These are phyloP conservation scores for Nicator chloris DNA, from an alignment of 2,113 vertebrate genomes.

Conservation along the genomic window DNA sequence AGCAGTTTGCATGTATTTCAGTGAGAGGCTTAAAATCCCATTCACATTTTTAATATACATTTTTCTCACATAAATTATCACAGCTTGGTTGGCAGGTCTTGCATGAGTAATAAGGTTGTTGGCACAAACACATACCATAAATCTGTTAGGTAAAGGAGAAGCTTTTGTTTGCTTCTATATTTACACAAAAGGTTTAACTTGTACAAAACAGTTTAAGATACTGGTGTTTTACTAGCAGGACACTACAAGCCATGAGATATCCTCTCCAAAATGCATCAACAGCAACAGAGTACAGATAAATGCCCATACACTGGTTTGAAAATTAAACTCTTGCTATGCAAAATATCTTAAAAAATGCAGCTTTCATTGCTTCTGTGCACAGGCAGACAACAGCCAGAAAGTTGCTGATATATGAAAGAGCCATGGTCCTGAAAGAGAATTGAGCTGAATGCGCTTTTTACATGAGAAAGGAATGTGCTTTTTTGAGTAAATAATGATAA, in stretches of 20 bases:
- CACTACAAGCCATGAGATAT: neutral
- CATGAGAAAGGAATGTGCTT: neutral
- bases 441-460: neutral
- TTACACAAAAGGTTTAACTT: neutral
- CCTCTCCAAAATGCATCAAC: neutral
- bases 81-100: conserved; percentile 26
- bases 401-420: neutral
- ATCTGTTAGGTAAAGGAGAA: conserved; percentile 2
- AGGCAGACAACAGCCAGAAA: neutral
- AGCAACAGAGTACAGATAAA: neutral
- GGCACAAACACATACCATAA: neutral
- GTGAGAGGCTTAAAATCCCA: conserved; percentile 28
- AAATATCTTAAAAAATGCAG: neutral
- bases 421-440: neutral
- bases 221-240: neutral
- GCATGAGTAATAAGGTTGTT: conserved; percentile 9
- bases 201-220: neutral
- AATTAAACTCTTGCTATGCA: neutral
- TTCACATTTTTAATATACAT: conserved; percentile 53
- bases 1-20: neutral
- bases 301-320: neutral
- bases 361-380: neutral
- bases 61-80: conserved; percentile 42
- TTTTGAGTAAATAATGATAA: neutral
- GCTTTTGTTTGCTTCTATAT: neutral